Conservation (phyloP, 2,888 invertebrate genomes). For the Nomada lathburiana region DNA sequence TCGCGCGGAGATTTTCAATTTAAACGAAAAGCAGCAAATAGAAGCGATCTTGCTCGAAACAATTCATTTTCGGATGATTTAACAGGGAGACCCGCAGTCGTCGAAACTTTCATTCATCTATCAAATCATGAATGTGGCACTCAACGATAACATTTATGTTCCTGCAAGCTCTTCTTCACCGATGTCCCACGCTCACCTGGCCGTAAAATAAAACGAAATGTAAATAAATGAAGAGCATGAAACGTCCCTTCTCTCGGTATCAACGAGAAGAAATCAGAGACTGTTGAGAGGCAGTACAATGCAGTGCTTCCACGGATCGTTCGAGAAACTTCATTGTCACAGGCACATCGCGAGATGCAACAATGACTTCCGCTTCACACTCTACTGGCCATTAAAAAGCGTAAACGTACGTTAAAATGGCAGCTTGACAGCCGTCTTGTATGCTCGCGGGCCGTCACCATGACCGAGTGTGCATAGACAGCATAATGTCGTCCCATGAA, state of each 20-base stretch:
- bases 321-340: neutral
- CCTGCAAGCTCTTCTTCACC: no score
- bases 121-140: no score
- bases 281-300: neutral
- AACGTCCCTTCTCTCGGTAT: neutral
- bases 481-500: constrained; percentile 41
- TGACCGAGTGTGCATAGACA: constrained; percentile 24
- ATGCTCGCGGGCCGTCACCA: constrained; percentile 29
- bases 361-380: constrained; percentile 5
- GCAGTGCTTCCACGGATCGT: neutral
- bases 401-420: constrained; percentile 48
- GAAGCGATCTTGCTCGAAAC: no score
- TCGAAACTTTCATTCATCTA: no score
- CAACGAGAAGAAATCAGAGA: neutral
- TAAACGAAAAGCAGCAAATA: no score
- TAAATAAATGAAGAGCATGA: neutral
- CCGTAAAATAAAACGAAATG: neutral
- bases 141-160: no score
- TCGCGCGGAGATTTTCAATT: no score
- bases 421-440: constrained; percentile 39
- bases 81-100: no score
- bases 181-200: neutral
- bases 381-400: constrained; percentile 9
- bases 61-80: no score
- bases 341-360: constrained; percentile 10